A percentile compares a stretch with the other conserved stretches of the same genome.
These are phyloP conservation scores for Callimorpha dominula DNA, from an alignment of 2,888 invertebrate genomes.

Conservation along the genomic window DNA sequence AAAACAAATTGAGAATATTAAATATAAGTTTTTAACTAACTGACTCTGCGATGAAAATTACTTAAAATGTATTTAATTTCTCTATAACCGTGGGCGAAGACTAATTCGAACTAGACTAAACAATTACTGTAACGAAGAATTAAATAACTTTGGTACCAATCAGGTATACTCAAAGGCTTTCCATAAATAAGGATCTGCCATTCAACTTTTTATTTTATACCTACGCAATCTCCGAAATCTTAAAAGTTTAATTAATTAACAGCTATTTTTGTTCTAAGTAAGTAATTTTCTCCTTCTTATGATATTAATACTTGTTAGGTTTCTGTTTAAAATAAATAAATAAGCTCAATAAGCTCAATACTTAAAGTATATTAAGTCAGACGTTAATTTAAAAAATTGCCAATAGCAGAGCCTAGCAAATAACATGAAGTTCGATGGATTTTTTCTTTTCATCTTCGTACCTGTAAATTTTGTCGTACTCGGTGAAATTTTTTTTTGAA, in stretches of 20 bases:
- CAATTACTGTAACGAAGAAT: not conserved
- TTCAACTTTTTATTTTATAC: not conserved
- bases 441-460: too few species aligned
- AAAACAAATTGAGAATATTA: too few species aligned
- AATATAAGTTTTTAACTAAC: too few species aligned
- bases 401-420: too few species aligned
- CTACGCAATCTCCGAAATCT: not conserved
- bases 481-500: too few species aligned
- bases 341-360: not conserved
- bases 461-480: too few species aligned
- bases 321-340: not conserved
- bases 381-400: too few species aligned
- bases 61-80: not conserved
- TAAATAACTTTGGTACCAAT: not conserved
- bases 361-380: too few species aligned
- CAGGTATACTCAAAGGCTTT: not conserved
- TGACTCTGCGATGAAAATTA: not conserved
- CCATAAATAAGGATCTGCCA: not conserved
- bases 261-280: not conserved
- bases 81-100: not conserved
- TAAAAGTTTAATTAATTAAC: not conserved
- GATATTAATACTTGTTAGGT: not conserved
- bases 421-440: too few species aligned
- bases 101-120: not conserved
- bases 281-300: not conserved